Conservation (phyloP, 2,888 invertebrate species). For the Ypsolopha scabrella region DNA sequence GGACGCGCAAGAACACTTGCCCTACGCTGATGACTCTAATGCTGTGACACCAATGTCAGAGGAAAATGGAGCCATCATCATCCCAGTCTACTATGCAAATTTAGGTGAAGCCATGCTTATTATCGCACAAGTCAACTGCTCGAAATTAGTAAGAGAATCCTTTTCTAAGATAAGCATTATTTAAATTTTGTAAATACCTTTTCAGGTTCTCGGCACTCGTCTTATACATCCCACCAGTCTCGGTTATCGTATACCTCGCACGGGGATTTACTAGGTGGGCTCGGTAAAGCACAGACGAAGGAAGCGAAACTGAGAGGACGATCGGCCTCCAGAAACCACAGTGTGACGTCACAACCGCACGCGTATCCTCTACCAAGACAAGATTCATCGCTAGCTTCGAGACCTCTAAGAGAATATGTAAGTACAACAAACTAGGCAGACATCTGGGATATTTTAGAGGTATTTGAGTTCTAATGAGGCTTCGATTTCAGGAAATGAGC, state of each 20-base stretch:
- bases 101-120: slow-evolving; percentile 65
- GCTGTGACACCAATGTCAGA: slow-evolving; percentile 98
- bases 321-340: slow-evolving; percentile 77
- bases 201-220: slow-evolving; percentile 89
- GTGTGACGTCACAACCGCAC: slow-evolving; percentile 72
- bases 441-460: background rate
- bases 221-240: slow-evolving; percentile 95
- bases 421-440: slow-evolving; percentile 26
- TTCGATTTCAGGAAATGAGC: slow-evolving; percentile 77
- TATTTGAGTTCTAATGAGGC: background rate
- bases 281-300: slow-evolving; percentile 82
- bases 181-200: slow-evolving; percentile 3
- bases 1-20: slow-evolving; percentile 94
- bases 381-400: slow-evolving; percentile 70
- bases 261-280: slow-evolving; percentile 86
- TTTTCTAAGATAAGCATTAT: background rate
- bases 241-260: slow-evolving; percentile 95
- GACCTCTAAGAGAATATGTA: slow-evolving; percentile 81
- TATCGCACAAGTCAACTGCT: background rate
- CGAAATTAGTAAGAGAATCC: background rate
- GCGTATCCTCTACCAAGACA: slow-evolving; percentile 59
- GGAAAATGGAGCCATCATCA: slow-evolving; percentile 95
- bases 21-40: slow-evolving; percentile 97
- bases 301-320: slow-evolving; percentile 85
- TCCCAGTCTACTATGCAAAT: slow-evolving; percentile 90